These are phyloP conservation scores for Patella caerulea DNA, from an alignment of 2,888 invertebrate genomes.

Conservation along the genomic window DNA sequence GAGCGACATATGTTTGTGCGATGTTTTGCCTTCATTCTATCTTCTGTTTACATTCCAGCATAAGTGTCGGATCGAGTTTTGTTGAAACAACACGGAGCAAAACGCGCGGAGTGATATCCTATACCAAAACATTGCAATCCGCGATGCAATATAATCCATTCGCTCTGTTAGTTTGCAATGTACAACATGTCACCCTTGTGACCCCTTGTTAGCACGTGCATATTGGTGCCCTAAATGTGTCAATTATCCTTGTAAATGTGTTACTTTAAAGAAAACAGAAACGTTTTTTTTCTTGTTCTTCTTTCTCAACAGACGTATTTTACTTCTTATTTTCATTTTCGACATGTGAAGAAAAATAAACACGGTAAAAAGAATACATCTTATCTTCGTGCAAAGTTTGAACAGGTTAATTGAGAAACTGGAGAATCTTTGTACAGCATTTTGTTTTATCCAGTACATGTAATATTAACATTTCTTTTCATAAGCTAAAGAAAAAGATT, in stretches of 20 bases:
- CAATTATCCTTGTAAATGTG: slow-evolving; percentile 4
- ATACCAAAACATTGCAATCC: slow-evolving; percentile 34
- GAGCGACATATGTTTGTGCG: not conserved
- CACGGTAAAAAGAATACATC: too few relatives aligned
- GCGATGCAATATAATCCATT: slow-evolving; percentile 21
- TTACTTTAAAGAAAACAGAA: not conserved
- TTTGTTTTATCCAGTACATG: too few relatives aligned
- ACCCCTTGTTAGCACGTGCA: not conserved
- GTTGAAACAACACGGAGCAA: slow-evolving; percentile 17
- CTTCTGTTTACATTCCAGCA: not conserved
- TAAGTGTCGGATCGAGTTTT: slow-evolving; percentile 24
- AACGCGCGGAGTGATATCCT: slow-evolving; percentile 17
- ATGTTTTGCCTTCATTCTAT: not conserved
- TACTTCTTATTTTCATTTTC: not conserved
- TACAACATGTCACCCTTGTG: slow-evolving; percentile 2
- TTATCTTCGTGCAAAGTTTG: too few relatives aligned
- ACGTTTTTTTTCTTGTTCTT: not conserved
- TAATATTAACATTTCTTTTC: too few relatives aligned
- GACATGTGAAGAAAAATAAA: too few relatives aligned
- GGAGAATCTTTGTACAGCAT: too few relatives aligned
- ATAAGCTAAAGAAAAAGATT: too few relatives aligned
- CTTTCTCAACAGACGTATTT: not conserved
- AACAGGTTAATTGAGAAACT: too few relatives aligned
- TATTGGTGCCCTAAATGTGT: slow-evolving; percentile 10
- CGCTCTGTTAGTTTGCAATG: slow-evolving; percentile 2